phyloP scores from a whole-genome alignment of 2,797 vertebrate genomes.

The Cirrhinus molitorella region DNA sequence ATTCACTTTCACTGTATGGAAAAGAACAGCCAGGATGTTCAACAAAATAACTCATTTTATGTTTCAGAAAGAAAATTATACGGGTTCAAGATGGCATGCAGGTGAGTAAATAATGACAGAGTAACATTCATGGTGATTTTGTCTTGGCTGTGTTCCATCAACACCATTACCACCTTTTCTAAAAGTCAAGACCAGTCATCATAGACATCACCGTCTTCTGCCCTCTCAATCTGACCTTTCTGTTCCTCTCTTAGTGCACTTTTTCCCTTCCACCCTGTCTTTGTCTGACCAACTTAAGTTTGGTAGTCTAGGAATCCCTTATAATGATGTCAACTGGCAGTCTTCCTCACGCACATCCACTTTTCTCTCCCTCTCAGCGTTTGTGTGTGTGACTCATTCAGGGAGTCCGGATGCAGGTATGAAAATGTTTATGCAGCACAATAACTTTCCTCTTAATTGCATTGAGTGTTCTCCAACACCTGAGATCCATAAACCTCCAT shows the following conservation, averaged over 20 bases:
- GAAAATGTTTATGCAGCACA: conserved; percentile 50
- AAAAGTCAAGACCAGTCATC: conserved; percentile 43
- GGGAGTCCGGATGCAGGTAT: conserved; percentile 33
- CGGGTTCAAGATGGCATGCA: not conserved
- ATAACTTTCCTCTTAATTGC: conserved; percentile 45
- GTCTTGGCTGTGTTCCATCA: conserved; percentile 8
- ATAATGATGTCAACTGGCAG: conserved; percentile 78
- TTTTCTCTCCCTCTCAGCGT: conserved; percentile 37
- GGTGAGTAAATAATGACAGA: conserved; percentile 4
- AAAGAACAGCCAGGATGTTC: not conserved
- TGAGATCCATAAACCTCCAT: conserved; percentile 45
- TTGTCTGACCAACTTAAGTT: conserved; percentile 66
- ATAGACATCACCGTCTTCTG: conserved; percentile 9
- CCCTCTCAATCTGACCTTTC: conserved; percentile 15
- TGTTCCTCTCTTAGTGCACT: not conserved
- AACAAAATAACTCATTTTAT: not conserved
- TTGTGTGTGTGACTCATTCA: conserved; percentile 43
- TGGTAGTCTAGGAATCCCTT: conserved; percentile 82
- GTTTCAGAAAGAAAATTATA: conserved; percentile 8
- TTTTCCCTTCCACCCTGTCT: not conserved
- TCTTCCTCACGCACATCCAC: conserved; percentile 67
- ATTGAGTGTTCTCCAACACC: conserved; percentile 37
- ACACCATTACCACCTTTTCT: conserved; percentile 8
- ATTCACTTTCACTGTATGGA: not conserved
- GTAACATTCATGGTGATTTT: not conserved